Evolutionary conservation across 2,888 invertebrate species (phyloP), one percentile per base, ranked within the genome.

Genomic region (Graphium colonna): DNA sequence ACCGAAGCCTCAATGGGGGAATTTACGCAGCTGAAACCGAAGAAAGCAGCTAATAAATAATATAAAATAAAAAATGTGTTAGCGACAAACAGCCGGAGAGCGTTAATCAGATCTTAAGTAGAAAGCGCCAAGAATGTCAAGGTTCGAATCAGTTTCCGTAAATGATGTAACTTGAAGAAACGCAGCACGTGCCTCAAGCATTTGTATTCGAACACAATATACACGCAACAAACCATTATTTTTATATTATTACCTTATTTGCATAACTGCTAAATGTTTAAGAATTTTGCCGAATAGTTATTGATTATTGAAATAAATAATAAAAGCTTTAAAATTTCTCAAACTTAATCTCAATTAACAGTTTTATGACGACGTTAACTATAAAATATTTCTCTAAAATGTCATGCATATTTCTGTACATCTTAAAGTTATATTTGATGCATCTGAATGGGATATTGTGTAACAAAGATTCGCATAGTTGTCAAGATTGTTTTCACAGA

Each of bases 111-210:
- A 9, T 18, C 39, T 18, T 18, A 42, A 56, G 55, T 62, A 63
- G 66, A 68, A 67, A 68, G 66, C 55, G 56, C 36, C 46, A 65
- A 69, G 62, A 68, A 65, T 63, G 68, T 66, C 61, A 67, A 59
- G 67, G 67, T 57, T 59, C 18, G 47, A 13, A 47, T 38, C 53
- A 45, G 51, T 58, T 63, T 67, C 63, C 67, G 63, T 51, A 26
- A 13, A 55, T 63, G 60, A 61, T 57, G 61, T 55, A 58, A 63
- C 36, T 8, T 12, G 28, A 5, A 47, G 52, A 49, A 39, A 56
- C 50, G 26, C 31, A 50, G 57, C 55, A 51, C 40, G 51, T 59
- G 52, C 55, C 51, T 57, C 5, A 5, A 42, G 40, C 13, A 1
- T 31, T 45, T 17, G 36, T 18, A 13, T 42, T 26, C 5, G 8